phyloP scores from a whole-genome alignment of 1,140 invertebrate genomes.

The Brachionus rotundiformis region DNA sequence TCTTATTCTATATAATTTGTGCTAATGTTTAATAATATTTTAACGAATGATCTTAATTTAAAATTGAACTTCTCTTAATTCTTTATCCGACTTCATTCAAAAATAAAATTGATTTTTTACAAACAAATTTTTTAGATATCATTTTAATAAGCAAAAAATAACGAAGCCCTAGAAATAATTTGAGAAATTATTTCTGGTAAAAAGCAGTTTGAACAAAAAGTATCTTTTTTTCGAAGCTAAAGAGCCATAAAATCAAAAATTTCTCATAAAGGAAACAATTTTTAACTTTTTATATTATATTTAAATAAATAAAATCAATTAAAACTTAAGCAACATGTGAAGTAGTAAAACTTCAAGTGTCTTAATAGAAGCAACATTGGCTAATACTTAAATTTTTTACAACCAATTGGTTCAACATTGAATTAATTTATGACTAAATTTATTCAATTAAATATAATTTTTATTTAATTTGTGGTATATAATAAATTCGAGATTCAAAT shows the following conservation, averaged over 20 bases:
- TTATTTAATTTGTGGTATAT: not conserved
- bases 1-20: not conserved
- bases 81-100: not conserved
- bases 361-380: not conserved
- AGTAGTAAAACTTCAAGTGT: not conserved
- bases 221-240: not conserved
- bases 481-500: not conserved
- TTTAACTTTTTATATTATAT: not conserved
- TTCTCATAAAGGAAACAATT: not conserved
- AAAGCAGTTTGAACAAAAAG: not conserved
- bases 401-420: not conserved
- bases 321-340: too few relatives aligned
- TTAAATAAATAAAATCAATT: not conserved
- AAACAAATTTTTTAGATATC: not conserved
- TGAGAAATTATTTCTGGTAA: not conserved
- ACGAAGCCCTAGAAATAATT: not conserved
- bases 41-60: not conserved
- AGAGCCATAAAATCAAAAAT: not conserved
- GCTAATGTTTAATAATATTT: not conserved
- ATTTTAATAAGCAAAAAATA: not conserved
- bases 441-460: not conserved
- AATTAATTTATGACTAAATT: not conserved
- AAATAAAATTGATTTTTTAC: not conserved
- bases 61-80: not conserved
- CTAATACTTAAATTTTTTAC: not conserved